phyloP scores from a whole-genome alignment of 2,888 invertebrate species.

The Punctoribates punctum region DNA sequence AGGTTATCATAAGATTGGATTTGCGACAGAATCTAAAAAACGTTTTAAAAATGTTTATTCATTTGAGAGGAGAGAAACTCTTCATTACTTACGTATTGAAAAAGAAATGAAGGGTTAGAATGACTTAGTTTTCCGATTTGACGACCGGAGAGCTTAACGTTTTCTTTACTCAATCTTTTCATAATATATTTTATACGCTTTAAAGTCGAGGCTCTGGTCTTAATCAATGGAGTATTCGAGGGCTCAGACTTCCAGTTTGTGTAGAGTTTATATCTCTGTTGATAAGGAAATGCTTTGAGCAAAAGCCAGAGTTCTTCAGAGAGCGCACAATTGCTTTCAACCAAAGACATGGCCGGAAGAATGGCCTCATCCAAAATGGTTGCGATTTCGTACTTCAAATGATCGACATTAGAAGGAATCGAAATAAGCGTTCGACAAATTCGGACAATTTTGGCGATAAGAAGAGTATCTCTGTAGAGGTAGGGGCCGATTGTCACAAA shows the following conservation, averaged over 20 bases:
- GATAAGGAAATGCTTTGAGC: constrained; percentile 78
- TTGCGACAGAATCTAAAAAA: constrained; percentile 64
- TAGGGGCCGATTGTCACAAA: constrained; percentile 79
- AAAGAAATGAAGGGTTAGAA: constrained; percentile 88
- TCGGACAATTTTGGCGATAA: constrained; percentile 77
- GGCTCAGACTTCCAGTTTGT: constrained; percentile 94
- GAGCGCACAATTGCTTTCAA: constrained; percentile 91
- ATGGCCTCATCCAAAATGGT: constrained; percentile 82
- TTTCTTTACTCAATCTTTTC: constrained; percentile 92
- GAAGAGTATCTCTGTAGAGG: constrained; percentile 76
- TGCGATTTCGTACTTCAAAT: constrained; percentile 74
- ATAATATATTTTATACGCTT: constrained; percentile 92
- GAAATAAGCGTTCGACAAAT: constrained; percentile 57
- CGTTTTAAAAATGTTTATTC: background rate
- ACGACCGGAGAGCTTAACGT: constrained; percentile 92
- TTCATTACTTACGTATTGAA: constrained; percentile 76
- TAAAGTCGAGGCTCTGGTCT: constrained; percentile 77
- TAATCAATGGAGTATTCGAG: constrained; percentile 75
- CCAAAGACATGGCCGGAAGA: constrained; percentile 81
- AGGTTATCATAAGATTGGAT: constrained; percentile 91
- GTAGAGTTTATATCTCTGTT: constrained; percentile 67
- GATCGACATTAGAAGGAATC: constrained; percentile 56
- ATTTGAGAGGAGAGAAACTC: background rate
- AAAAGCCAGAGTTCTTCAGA: constrained; percentile 94
- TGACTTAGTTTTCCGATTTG: constrained; percentile 95